These are phyloP conservation scores for Sesia apiformis DNA, from an alignment of 2,888 invertebrate species.

Conservation along the genomic window DNA sequence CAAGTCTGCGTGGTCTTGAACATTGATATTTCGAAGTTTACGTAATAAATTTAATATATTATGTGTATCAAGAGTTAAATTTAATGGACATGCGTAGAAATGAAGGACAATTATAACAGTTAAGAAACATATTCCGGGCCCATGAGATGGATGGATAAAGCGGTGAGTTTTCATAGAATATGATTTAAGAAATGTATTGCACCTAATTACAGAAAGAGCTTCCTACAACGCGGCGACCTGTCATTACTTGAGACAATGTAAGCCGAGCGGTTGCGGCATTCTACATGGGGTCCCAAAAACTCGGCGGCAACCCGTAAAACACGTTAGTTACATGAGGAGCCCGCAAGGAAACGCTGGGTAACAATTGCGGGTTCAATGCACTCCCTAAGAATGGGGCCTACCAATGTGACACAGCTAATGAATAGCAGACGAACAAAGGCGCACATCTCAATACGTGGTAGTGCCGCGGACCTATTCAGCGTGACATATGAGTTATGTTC, in stretches of 20 bases:
- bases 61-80: no score
- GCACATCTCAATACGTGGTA: constrained; percentile 25
- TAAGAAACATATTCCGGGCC: no score
- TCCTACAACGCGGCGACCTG: no score
- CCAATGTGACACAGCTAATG: constrained; percentile 62
- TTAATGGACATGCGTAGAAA: no score
- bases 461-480: constrained; percentile 34
- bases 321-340: constrained; percentile 44
- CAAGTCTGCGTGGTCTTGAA: constrained; percentile 1
- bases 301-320: constrained; percentile 49
- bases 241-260: no score
- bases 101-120: no score
- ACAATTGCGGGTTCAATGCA: constrained; percentile 59
- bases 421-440: constrained; percentile 64
- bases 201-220: no score
- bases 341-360: constrained; percentile 31
- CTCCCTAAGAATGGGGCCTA: constrained; percentile 55
- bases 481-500: constrained; percentile 21
- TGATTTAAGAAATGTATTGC: no score
- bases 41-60: no score
- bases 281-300: constrained; percentile 34
- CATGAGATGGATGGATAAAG: no score
- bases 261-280: constrained; percentile 19
- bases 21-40: no score
- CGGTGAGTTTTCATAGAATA: no score